These are phyloP conservation scores for Brenthis ino DNA, from an alignment of 2,888 invertebrate species.

Conservation along the genomic window DNA sequence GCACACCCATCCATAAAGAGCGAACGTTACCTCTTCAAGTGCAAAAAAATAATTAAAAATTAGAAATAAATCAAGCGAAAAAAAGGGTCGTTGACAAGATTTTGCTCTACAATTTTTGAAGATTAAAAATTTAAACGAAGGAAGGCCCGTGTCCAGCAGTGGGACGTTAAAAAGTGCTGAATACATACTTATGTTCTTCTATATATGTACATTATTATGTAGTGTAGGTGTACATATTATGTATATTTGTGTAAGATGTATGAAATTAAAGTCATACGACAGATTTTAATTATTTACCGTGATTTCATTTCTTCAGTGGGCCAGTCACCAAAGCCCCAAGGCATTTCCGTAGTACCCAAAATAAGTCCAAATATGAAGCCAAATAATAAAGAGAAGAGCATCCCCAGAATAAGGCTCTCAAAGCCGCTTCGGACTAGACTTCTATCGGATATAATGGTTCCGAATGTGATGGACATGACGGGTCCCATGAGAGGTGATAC, in stretches of 20 bases:
- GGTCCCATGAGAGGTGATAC: conserved; percentile 92
- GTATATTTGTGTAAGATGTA: not conserved
- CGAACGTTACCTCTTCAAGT: conserved; percentile 85
- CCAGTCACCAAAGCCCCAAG: conserved; percentile 89
- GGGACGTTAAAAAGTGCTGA: too few species aligned
- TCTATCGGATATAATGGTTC: conserved; percentile 88
- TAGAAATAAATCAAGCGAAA: not conserved
- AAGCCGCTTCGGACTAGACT: conserved; percentile 87
- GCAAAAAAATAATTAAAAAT: not conserved
- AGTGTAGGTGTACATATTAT: too few species aligned
- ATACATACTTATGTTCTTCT: too few species aligned
- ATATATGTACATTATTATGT: too few species aligned
- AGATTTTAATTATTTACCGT: conserved; percentile 70
- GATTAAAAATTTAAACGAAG: too few species aligned
- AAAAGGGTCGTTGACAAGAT: too few species aligned
- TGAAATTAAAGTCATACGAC: not conserved
- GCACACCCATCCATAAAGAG: conserved; percentile 88
- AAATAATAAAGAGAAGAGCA: conserved; percentile 88
- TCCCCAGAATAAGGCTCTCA: conserved; percentile 85
- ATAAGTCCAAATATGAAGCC: conserved; percentile 91
- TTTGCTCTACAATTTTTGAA: too few species aligned
- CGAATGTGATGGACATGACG: conserved; percentile 93
- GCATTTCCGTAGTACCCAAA: conserved; percentile 87
- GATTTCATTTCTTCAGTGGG: conserved; percentile 91
- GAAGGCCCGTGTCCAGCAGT: too few species aligned